phyloP scores from a whole-genome alignment of 2,797 vertebrate genomes.

The Sebastes cheni region DNA sequence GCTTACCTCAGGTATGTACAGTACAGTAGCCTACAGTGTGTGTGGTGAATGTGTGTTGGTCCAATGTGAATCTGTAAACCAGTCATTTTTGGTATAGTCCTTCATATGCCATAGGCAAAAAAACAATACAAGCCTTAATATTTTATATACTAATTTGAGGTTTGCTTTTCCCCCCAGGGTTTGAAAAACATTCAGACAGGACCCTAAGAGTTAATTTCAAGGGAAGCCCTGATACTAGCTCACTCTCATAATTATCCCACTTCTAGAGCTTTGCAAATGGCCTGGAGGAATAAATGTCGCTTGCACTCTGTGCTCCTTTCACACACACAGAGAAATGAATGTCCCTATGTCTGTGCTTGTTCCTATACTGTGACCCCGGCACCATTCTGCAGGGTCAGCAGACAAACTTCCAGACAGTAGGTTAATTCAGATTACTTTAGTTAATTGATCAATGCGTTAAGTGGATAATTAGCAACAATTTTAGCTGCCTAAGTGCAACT shows the following conservation, averaged over 20 bases:
- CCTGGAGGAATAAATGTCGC: conserved; percentile 73
- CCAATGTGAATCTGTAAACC: neutral
- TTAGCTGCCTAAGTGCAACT: conserved; percentile 86
- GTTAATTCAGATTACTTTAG: conserved; percentile 89
- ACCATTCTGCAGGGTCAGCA: conserved; percentile 84
- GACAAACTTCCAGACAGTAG: conserved; percentile 87
- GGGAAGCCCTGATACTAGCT: conserved; percentile 62
- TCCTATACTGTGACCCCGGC: conserved; percentile 75
- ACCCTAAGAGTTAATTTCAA: conserved; percentile 58
- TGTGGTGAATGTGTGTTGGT: neutral
- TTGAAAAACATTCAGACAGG: conserved; percentile 33
- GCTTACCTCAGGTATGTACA: conserved; percentile 86
- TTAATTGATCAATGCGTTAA: conserved; percentile 89
- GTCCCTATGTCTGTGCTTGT: conserved; percentile 59
- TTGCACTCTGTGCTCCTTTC: conserved; percentile 61
- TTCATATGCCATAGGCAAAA: conserved; percentile 22
- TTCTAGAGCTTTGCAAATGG: conserved; percentile 76
- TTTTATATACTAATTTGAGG: conserved; percentile 31
- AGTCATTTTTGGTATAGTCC: neutral
- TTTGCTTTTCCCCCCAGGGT: conserved; percentile 5
- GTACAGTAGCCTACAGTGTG: neutral
- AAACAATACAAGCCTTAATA: conserved; percentile 18
- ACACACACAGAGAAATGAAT: conserved; percentile 69
- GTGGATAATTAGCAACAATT: conserved; percentile 89
- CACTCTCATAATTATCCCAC: conserved; percentile 66